Percentiles rank a stretch among this genome's conserved stretches.
Evolutionary conservation across 2,888 invertebrate genomes (phyloP).

Genomic region (Euzetes globulus): DNA sequence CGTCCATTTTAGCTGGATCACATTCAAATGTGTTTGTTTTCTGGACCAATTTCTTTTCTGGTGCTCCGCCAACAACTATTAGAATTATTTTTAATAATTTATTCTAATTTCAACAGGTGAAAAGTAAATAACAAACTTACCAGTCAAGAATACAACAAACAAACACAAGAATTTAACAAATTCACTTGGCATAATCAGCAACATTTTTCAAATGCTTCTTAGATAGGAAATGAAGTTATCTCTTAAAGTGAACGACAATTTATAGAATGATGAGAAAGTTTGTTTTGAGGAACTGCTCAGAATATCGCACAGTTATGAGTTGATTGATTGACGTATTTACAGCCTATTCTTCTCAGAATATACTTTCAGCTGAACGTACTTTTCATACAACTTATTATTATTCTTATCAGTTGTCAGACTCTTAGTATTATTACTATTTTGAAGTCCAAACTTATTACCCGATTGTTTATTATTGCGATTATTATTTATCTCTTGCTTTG

Average conservation of each 20-base stretch:
- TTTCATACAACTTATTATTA: not conserved
- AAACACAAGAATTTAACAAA: not conserved
- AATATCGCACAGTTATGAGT: not conserved
- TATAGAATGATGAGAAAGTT: too few species aligned
- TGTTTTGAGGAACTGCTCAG: too few species aligned
- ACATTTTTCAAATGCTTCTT: not conserved
- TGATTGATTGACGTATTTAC: not conserved
- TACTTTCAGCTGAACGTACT: not conserved
- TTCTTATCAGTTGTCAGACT: not conserved
- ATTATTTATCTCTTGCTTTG: slow-evolving; percentile 11
- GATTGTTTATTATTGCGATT: not conserved
- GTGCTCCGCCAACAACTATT: not conserved
- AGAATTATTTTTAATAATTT: not conserved
- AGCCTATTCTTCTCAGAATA: not conserved
- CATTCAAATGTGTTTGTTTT: not conserved
- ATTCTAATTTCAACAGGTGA: too few species aligned
- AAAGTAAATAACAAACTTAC: not conserved
- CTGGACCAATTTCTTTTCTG: not conserved
- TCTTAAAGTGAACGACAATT: too few species aligned
- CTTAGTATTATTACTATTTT: not conserved
- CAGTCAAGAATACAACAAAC: not conserved
- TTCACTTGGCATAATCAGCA: not conserved
- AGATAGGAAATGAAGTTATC: not conserved
- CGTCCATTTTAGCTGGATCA: slow-evolving; percentile 18
- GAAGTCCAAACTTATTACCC: not conserved